A percentile compares a stretch with the other conserved stretches of the same genome.
phyloP scores from a whole-genome alignment of 2,888 invertebrate species.

The Latrodectus elegans region DNA sequence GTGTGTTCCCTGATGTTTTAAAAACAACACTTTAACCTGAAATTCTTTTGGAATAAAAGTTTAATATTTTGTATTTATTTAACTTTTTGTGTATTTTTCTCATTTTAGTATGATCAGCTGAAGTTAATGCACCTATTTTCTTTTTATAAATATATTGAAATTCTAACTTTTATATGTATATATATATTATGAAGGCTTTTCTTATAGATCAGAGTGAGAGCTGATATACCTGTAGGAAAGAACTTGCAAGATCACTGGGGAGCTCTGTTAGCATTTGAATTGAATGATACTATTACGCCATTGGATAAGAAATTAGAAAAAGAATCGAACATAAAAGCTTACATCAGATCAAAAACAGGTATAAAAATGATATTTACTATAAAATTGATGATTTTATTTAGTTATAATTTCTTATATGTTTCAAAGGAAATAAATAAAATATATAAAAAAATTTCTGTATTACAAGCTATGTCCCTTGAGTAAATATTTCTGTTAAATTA shows the following conservation, averaged over 20 bases:
- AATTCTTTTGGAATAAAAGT: too few species aligned
- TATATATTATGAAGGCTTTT: too few species aligned
- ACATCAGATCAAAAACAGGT: slow-evolving; percentile 29
- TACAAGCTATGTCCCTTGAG: too few species aligned
- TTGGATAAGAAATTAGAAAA: slow-evolving; percentile 4
- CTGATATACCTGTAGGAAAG: slow-evolving; percentile 32
- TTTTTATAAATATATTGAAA: too few species aligned
- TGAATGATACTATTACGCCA: not conserved
- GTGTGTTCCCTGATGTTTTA: too few species aligned
- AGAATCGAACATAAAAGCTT: not conserved
- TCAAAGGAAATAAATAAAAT: not conserved
- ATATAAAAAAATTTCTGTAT: not conserved
- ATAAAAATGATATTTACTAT: not conserved
- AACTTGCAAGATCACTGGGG: slow-evolving; percentile 40
- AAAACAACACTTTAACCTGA: too few species aligned
- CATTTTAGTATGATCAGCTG: too few species aligned
- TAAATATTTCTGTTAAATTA: too few species aligned
- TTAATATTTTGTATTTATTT: too few species aligned
- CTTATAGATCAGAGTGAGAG: slow-evolving; percentile 22
- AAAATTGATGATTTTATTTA: not conserved
- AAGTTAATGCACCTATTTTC: too few species aligned
- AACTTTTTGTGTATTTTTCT: too few species aligned
- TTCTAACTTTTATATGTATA: too few species aligned
- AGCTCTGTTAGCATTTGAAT: slow-evolving; percentile 7
- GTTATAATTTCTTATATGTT: not conserved